These are phyloP conservation scores for Strongylocentrotus purpuratus DNA, from an alignment of 35 echinoderm and acorn worm genomes.

Conservation along the genomic window DNA sequence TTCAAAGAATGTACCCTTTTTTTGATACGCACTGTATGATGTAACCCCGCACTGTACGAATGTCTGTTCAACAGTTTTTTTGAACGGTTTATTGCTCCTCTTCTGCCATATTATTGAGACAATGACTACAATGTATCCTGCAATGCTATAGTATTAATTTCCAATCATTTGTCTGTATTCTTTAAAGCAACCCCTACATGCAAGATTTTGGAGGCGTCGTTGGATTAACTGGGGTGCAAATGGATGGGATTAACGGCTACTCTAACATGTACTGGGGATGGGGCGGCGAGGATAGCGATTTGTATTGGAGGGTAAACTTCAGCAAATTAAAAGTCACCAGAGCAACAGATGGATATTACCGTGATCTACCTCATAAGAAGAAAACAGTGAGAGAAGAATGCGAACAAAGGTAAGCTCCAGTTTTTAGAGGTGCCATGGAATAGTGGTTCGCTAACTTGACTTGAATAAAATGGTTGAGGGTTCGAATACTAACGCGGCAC, in stretches of 20 bases:
- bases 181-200: not conserved
- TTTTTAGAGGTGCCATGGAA: not conserved
- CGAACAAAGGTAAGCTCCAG: not conserved
- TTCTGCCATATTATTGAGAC: no score
- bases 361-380: slow-evolving; percentile 5
- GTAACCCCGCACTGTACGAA: no score
- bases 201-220: slow-evolving; percentile 38
- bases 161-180: not conserved
- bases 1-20: no score
- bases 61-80: no score
- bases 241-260: slow-evolving; percentile 30
- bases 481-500: no score
- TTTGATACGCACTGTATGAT: no score
- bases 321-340: not conserved
- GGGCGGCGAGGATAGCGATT: slow-evolving; percentile 30
- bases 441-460: no score
- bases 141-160: no score
- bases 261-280: slow-evolving; percentile 51
- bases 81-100: no score
- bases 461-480: no score
- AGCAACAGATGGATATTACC: slow-evolving; percentile 5
- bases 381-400: not conserved
- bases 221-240: not conserved
- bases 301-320: not conserved
- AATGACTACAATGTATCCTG: no score